Evolutionary conservation across 2,797 vertebrate species (phyloP), one percentile per base, ranked within the genome.

Genomic region (Acipenser ruthenus): DNA sequence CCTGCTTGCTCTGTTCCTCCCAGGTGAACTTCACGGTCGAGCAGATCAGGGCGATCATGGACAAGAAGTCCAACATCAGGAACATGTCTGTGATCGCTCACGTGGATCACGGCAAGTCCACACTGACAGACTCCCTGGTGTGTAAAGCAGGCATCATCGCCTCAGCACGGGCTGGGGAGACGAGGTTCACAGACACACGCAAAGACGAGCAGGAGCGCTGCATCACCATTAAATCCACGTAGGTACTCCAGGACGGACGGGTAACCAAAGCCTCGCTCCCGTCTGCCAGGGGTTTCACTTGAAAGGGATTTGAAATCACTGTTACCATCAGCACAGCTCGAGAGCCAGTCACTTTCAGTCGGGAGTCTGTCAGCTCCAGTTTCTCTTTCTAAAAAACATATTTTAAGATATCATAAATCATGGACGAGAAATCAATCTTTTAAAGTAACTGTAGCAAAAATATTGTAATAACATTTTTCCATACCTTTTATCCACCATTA

Each of bases 211-310:
- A 91, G 78, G 89, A 91, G 0, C 80, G 88, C 0, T 91, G 89
- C 69, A 91, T 91, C 72, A 91, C 89, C 63, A 91, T 91, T 73
- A 91, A 91, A 60, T 91, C 89, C 1, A 91, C 89, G 89, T 91
- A 71, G 85, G 87, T 68, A 0, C 11, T 37, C 23, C 23, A 37
- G 23, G 23, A 4, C 4, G 23, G 23, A 37, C 23, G 23, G 23
- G 23, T 37, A 37, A 37, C 23, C 23, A 37, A 4, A 37, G 23
- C 23, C 23, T 37, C 2, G 23, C 23, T 4, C 23, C 23, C 4
- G 23, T 23, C 23, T 23, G 23, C 23, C 23, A 23, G 23, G 23
- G 23, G 23, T 23, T 23, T 23, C 23, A 23, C 23, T 37, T 37
- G 23, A 37, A 37, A 37, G 23, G 23, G 23, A 37, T 37, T 37